Conservation (phyloP, 1,140 invertebrate genomes). For the Bombus soroeensis region DNA sequence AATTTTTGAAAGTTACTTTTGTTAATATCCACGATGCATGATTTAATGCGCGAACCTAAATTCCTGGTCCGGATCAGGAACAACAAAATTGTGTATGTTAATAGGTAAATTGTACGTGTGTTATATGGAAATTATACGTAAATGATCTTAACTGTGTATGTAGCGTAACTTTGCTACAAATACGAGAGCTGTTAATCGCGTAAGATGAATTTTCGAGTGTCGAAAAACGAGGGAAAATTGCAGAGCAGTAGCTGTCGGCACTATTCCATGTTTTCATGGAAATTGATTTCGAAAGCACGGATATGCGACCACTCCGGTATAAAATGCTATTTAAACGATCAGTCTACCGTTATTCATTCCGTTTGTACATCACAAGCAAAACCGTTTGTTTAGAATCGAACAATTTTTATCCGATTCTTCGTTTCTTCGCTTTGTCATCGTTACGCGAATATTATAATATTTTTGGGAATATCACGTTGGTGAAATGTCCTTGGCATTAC, state of each 20-base stretch:
- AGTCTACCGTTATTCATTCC: neutral
- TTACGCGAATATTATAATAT: neutral
- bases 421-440: neutral
- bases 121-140: neutral
- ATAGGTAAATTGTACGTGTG: too few relatives aligned
- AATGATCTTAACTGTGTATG: neutral
- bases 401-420: neutral
- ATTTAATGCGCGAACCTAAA: too few relatives aligned
- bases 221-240: neutral
- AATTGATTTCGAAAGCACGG: constrained; percentile 14
- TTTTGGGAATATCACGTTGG: neutral
- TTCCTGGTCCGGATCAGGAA: too few relatives aligned
- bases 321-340: constrained; percentile 17
- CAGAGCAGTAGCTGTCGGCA: neutral
- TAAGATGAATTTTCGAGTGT: neutral
- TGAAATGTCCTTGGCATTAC: neutral
- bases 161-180: neutral
- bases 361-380: neutral
- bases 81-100: too few relatives aligned
- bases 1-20: neutral
- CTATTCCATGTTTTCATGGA: neutral
- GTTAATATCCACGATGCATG: neutral
- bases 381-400: neutral
- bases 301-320: neutral
- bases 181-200: neutral